Conservation (phyloP, 2,113 vertebrate genomes). For the Astatotilapia flaviijosephi region DNA sequence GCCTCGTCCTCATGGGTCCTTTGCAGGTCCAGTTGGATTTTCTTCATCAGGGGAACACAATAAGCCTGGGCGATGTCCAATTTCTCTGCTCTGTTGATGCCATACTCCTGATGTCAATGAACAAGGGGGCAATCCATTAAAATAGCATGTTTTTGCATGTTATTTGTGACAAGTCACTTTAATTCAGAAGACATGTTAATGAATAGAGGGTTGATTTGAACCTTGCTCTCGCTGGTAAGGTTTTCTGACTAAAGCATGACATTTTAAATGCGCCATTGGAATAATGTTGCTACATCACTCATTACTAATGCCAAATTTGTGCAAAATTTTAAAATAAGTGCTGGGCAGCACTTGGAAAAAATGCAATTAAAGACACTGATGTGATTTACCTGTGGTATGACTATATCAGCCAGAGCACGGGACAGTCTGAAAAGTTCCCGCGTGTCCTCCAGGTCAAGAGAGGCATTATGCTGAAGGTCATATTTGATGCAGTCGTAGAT, state of each 20-base stretch:
- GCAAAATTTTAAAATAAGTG: background rate
- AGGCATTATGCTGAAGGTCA: conserved; percentile 89
- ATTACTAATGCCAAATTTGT: background rate
- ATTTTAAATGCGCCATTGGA: background rate
- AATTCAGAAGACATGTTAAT: background rate
- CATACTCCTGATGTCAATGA: conserved; percentile 81
- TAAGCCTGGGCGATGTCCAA: conserved; percentile 95
- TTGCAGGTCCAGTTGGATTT: conserved; percentile 94
- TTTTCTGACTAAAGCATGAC: background rate
- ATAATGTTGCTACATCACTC: background rate
- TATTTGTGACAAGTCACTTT: background rate
- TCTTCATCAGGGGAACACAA: conserved; percentile 92
- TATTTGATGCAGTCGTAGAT: conserved; percentile 99
- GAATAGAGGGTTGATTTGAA: background rate
- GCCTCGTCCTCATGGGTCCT: conserved; percentile 97
- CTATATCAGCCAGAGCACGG: conserved; percentile 88
- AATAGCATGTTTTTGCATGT: background rate
- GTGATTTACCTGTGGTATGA: conserved; percentile 88
- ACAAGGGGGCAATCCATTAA: background rate
- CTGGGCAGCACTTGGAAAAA: background rate
- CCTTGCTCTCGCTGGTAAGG: background rate
- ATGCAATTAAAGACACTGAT: background rate
- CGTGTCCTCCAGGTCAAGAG: conserved; percentile 83
- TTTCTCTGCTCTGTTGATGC: conserved; percentile 89
- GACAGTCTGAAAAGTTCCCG: conserved; percentile 87